phyloP scores from a whole-genome alignment of 2,888 invertebrate genomes.

The Operophtera brumata region DNA sequence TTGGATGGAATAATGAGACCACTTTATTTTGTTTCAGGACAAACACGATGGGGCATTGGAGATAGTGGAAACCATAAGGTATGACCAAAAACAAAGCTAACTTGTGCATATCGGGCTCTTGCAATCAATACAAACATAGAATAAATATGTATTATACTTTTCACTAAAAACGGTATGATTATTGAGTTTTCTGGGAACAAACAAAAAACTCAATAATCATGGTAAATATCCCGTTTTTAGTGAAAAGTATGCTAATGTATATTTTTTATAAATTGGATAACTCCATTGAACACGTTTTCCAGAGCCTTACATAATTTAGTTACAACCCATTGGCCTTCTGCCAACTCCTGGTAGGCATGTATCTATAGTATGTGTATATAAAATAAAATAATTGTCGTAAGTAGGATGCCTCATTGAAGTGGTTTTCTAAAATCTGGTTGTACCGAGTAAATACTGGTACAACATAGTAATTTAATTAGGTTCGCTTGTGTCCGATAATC shows the following conservation, averaged over 20 bases:
- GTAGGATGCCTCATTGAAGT: no score
- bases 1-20: not conserved
- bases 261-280: not conserved
- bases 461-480: not conserved
- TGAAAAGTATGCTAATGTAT: no score
- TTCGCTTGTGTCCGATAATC: constrained; percentile 29
- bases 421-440: not conserved
- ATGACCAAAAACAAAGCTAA: constrained; percentile 2
- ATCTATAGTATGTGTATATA: no score
- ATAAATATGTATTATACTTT: no score
- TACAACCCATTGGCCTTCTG: no score
- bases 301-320: not conserved
- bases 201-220: no score
- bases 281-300: not conserved
- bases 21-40: constrained; percentile 82
- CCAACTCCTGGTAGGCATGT: not conserved
- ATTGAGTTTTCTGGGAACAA: no score
- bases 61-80: constrained; percentile 95
- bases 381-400: no score
- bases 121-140: not conserved
- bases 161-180: no score
- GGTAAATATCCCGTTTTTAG: no score
- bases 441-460: not conserved
- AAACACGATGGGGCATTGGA: constrained; percentile 95
- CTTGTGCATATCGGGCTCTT: not conserved